These are phyloP conservation scores for Pseudorhombus dupliciocellatus DNA, from an alignment of 2,113 vertebrate species.

Conservation along the genomic window DNA sequence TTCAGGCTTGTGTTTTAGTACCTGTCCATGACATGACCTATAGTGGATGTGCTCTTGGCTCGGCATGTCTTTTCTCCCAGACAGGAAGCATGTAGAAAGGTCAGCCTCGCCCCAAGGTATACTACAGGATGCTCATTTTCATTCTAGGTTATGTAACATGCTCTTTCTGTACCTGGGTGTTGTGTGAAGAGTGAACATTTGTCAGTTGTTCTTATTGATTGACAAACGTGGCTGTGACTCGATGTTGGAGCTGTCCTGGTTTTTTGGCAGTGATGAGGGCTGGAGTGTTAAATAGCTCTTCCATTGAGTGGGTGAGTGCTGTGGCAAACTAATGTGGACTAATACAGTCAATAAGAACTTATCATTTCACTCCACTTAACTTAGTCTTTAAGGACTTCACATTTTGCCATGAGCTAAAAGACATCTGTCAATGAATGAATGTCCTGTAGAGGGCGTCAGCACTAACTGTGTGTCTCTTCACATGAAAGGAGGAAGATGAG, in stretches of 20 bases:
- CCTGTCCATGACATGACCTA: not conserved
- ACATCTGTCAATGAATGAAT: not conserved
- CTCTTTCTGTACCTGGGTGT: constrained; percentile 45
- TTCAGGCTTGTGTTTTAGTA: not conserved
- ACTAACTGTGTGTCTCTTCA: no score
- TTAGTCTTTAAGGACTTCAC: no score
- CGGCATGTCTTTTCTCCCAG: constrained; percentile 39
- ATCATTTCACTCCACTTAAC: not conserved
- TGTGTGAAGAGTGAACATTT: constrained; percentile 19
- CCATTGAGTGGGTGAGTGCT: no score
- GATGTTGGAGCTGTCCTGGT: not conserved
- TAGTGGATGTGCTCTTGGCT: constrained; percentile 53
- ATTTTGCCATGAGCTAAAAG: no score
- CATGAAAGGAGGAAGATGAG: no score
- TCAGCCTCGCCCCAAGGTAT: constrained; percentile 49
- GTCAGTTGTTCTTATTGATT: not conserved
- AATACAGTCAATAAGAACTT: not conserved
- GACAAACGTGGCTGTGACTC: not conserved
- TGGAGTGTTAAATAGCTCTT: not conserved
- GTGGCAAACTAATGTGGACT: no score
- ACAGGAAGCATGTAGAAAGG: constrained; percentile 52
- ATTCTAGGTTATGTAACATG: constrained; percentile 55
- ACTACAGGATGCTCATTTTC: constrained; percentile 26
- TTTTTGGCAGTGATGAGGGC: not conserved
- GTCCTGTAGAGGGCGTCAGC: not conserved